phyloP scores from a whole-genome alignment of 1,140 invertebrate species.

The Drosophila bocqueti region DNA sequence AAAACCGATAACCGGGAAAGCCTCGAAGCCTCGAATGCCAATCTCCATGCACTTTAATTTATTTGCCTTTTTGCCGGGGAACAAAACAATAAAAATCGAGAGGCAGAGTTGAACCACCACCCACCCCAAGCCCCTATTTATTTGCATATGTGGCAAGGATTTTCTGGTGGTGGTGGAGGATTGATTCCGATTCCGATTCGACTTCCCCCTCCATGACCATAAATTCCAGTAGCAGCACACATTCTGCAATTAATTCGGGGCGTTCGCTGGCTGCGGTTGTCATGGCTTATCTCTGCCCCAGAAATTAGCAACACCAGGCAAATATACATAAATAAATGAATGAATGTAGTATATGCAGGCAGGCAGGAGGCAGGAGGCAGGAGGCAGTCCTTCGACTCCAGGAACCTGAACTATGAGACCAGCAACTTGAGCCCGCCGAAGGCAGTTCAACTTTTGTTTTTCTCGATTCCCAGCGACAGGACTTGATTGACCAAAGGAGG shows the following conservation, averaged over 20 bases:
- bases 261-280: conserved; percentile 38
- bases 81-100: conserved; percentile 45
- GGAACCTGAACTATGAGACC: neutral
- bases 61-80: conserved; percentile 30
- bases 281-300: conserved; percentile 53
- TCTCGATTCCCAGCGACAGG: conserved; percentile 20
- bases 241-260: conserved; percentile 71
- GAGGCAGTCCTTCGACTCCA: too few relatives aligned
- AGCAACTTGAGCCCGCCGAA: conserved; percentile 19
- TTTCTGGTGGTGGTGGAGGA: neutral
- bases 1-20: conserved; percentile 3
- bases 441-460: conserved; percentile 36
- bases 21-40: conserved; percentile 21
- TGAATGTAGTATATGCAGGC: neutral
- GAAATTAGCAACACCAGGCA: conserved; percentile 45
- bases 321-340: neutral
- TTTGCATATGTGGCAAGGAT: conserved; percentile 48
- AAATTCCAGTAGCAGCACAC: conserved; percentile 70
- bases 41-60: conserved; percentile 62
- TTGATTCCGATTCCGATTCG: conserved; percentile 8
- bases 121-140: conserved; percentile 28
- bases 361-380: neutral
- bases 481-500: conserved; percentile 45
- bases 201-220: conserved; percentile 44
- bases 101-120: neutral